Conservation (phyloP, 2,888 invertebrate species). For the Carabus problematicus region DNA sequence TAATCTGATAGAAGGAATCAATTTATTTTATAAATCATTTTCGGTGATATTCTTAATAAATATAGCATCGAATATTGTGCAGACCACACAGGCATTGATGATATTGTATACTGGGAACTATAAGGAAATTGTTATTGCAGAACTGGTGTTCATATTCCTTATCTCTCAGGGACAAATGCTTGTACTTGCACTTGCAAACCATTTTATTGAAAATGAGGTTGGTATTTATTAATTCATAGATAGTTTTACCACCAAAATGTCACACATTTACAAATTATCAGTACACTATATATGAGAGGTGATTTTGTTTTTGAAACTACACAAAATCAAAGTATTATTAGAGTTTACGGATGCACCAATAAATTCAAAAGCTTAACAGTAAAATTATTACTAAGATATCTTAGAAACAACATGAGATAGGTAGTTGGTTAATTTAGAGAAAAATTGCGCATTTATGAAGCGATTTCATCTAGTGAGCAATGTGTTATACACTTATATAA, state of each 20-base stretch:
- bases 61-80: slow-evolving; percentile 12
- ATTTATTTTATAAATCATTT: slow-evolving; percentile 10
- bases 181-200: not conserved
- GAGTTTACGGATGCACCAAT: too few relatives aligned
- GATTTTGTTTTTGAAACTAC: too few relatives aligned
- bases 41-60: slow-evolving; percentile 11
- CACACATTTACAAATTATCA: not conserved
- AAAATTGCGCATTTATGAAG: too few relatives aligned
- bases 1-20: not conserved
- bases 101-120: slow-evolving; percentile 16
- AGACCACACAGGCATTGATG: slow-evolving; percentile 8
- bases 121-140: slow-evolving; percentile 9
- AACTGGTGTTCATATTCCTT: not conserved
- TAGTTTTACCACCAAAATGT: too few relatives aligned
- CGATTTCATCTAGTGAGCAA: too few relatives aligned
- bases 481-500: too few relatives aligned
- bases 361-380: too few relatives aligned
- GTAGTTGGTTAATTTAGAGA: too few relatives aligned
- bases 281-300: not conserved
- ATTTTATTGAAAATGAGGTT: slow-evolving; percentile 13
- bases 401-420: too few relatives aligned
- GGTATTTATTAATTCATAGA: not conserved
- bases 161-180: slow-evolving; percentile 20
- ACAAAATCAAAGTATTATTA: too few relatives aligned
- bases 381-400: too few relatives aligned